Evolutionary conservation across 1,140 invertebrate genomes (phyloP).

Genomic region (Ladona fulva): DNA sequence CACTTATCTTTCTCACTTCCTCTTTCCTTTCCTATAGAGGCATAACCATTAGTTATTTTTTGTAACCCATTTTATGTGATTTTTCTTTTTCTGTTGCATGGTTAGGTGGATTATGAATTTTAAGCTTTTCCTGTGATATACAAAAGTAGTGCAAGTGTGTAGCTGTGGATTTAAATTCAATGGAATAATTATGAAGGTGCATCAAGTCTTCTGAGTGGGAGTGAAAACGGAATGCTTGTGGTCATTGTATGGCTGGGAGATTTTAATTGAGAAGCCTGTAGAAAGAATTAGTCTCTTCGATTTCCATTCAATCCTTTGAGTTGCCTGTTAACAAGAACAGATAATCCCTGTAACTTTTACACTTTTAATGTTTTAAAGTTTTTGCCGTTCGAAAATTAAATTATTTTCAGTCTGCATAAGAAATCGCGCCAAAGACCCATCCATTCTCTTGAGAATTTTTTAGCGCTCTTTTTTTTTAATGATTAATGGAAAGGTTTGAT

Average conservation of each 20-base stretch:
- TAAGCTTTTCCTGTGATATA: slow-evolving; percentile 10
- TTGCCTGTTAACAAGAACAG: background rate
- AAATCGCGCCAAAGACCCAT: background rate
- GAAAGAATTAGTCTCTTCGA: background rate
- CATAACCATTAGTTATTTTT: background rate
- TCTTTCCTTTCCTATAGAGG: too few species aligned
- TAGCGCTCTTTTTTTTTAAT: too few species aligned
- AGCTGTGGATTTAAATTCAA: background rate
- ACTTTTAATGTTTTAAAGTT: too few species aligned
- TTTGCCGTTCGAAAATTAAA: background rate
- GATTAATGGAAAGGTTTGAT: background rate
- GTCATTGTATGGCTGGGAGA: background rate
- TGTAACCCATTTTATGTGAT: background rate
- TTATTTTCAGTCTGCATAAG: background rate
- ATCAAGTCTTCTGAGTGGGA: background rate
- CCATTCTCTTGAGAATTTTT: background rate
- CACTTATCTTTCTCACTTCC: too few species aligned
- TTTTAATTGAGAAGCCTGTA: background rate
- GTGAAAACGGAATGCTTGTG: background rate
- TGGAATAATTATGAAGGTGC: too few species aligned
- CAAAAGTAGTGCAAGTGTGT: background rate
- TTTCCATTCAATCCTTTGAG: background rate
- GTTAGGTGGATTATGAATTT: background rate
- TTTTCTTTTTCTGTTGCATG: background rate
- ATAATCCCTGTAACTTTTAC: background rate